Evolutionary conservation across 2,797 vertebrate species (phyloP).

Genomic region (Chiroxiphia lanceolata): DNA sequence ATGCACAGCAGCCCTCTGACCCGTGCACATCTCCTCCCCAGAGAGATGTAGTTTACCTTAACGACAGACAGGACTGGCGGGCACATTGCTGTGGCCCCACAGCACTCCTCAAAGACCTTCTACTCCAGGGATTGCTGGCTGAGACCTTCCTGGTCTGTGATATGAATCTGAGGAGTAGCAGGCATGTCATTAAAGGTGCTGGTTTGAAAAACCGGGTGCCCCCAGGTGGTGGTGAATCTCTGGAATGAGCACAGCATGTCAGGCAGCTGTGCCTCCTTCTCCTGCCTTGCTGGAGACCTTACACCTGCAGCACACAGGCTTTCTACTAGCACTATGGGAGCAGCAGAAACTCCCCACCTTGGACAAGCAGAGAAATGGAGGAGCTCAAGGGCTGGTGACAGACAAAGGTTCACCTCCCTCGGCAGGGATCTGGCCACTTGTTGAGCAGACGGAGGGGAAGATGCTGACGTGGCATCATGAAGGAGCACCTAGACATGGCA

Average conservation of each 20-base stretch:
- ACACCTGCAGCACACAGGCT: neutral
- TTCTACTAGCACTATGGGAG: accelerated
- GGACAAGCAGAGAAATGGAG: neutral
- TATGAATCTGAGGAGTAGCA: accelerated
- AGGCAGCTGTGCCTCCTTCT: neutral
- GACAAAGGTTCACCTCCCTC: accelerated
- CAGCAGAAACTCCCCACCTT: neutral
- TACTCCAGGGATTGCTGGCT: neutral
- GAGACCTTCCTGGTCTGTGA: neutral
- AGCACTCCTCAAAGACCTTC: neutral
- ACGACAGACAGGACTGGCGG: neutral
- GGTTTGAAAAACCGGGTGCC: neutral
- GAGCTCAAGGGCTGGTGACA: neutral
- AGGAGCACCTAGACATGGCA: neutral
- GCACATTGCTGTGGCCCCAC: neutral
- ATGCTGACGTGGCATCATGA: accelerated
- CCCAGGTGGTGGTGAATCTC: neutral
- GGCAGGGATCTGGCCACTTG: neutral
- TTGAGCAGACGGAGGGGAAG: neutral
- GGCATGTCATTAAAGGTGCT: accelerated
- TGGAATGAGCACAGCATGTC: accelerated
- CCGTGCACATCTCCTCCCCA: accelerated
- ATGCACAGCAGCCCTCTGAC: neutral
- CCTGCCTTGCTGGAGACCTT: neutral
- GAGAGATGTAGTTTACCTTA: neutral